phyloP scores from a whole-genome alignment of 2,113 vertebrate species.

The Macrotis lagotis region DNA sequence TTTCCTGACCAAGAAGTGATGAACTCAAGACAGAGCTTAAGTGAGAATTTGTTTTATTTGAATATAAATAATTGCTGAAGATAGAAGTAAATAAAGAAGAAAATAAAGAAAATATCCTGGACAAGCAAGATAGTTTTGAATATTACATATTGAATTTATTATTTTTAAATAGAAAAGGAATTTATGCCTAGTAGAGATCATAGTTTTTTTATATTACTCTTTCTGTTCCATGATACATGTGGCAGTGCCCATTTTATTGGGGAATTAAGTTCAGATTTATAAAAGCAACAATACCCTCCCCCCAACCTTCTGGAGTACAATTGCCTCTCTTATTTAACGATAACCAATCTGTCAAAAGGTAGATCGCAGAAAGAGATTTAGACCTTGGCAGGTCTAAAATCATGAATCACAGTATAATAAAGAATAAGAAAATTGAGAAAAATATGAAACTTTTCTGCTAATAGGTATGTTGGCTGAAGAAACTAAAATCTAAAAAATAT shows the following conservation, averaged over 20 bases:
- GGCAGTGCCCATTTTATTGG: background rate
- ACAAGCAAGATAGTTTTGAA: background rate
- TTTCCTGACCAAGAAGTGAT: background rate
- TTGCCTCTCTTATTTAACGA: background rate
- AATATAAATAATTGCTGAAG: background rate
- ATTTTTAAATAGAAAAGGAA: background rate
- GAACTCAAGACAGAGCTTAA: background rate
- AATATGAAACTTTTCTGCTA: background rate
- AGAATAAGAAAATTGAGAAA: background rate
- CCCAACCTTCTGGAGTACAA: background rate
- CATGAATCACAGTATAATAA: background rate
- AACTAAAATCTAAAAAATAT: too few species aligned
- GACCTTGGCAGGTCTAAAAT: background rate
- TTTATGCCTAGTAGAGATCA: background rate
- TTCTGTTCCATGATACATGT: background rate
- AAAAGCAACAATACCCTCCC: background rate
- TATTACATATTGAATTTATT: background rate
- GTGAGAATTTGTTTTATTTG: background rate
- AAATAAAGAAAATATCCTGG: background rate
- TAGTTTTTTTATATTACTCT: background rate
- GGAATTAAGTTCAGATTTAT: background rate
- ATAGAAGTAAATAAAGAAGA: background rate
- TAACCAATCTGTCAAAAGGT: background rate
- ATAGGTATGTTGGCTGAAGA: background rate
- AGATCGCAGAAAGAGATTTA: background rate